Percentiles rank a stretch among this genome's conserved stretches.
Evolutionary conservation across 2,888 invertebrate genomes (phyloP).

Genomic region (Apamea sordens): DNA sequence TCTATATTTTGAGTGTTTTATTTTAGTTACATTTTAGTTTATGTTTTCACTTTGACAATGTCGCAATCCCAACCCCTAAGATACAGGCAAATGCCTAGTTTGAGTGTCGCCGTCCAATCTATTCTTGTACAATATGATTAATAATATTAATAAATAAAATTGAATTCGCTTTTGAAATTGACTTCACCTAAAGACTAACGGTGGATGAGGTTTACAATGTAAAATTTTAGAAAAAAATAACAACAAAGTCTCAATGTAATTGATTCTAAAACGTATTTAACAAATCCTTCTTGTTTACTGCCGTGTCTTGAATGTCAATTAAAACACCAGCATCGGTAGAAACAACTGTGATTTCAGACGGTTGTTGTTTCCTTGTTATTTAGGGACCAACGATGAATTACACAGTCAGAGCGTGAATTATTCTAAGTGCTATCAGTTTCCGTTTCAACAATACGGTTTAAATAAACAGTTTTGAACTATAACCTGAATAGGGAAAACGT

Average conservation of each 20-base stretch:
- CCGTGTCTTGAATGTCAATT: slow-evolving; percentile 4
- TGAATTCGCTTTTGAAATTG: not conserved
- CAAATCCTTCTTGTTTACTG: slow-evolving; percentile 2
- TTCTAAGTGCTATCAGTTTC: not conserved
- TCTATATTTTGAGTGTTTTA: no score
- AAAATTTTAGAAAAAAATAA: not conserved
- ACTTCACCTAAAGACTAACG: not conserved
- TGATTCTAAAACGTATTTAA: not conserved
- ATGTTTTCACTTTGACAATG: no score
- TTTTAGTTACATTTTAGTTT: no score
- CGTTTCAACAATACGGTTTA: not conserved
- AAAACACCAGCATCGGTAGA: not conserved
- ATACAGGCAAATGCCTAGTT: no score
- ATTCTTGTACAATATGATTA: no score
- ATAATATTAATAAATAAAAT: no score
- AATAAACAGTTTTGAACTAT: not conserved
- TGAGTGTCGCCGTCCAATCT: no score
- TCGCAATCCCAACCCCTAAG: no score
- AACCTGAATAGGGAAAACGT: not conserved
- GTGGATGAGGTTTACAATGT: not conserved
- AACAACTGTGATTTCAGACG: slow-evolving; percentile 1
- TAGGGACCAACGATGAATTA: slow-evolving; percentile 11
- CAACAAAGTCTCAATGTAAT: not conserved
- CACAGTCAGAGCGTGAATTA: not conserved
- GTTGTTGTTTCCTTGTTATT: slow-evolving; percentile 7